Evolutionary conservation across 2,113 vertebrate genomes (phyloP).

Genomic region (Antennarius striatus): DNA sequence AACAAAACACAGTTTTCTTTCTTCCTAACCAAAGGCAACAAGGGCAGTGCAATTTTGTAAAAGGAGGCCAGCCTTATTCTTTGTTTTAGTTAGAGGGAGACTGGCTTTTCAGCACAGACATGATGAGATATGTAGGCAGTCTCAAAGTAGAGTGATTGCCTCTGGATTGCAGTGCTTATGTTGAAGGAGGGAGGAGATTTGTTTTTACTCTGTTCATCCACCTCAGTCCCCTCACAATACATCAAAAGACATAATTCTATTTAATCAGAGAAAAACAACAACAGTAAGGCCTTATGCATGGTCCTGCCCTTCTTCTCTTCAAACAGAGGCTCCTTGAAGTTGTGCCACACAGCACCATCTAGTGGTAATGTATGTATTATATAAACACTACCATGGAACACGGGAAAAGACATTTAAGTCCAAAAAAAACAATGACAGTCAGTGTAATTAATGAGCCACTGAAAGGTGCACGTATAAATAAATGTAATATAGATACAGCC

Average conservation of each 20-base stretch:
- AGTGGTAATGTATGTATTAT: slow-evolving; percentile 34
- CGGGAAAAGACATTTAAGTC: not conserved
- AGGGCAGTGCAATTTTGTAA: slow-evolving; percentile 32
- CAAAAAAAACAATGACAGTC: too few relatives aligned
- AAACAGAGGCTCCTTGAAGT: slow-evolving; percentile 12
- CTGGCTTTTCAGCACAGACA: slow-evolving; percentile 30
- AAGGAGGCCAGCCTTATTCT: slow-evolving; percentile 39
- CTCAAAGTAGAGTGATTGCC: slow-evolving; percentile 54
- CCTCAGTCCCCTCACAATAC: slow-evolving; percentile 60
- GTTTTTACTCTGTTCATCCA: slow-evolving; percentile 53
- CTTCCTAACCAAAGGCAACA: slow-evolving; percentile 45
- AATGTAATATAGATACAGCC: too few relatives aligned
- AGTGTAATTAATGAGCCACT: too few relatives aligned
- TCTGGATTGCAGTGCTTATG: slow-evolving; percentile 48
- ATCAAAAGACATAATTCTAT: slow-evolving; percentile 65
- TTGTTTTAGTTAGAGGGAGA: slow-evolving; percentile 32
- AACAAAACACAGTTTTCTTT: slow-evolving; percentile 46
- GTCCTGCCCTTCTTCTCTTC: slow-evolving; percentile 14
- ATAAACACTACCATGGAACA: not conserved
- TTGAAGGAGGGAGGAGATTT: slow-evolving; percentile 52
- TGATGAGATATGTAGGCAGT: slow-evolving; percentile 37
- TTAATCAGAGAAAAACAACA: slow-evolving; percentile 53
- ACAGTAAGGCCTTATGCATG: slow-evolving; percentile 18
- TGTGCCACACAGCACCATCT: slow-evolving; percentile 71
- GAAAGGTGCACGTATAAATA: too few relatives aligned